Base-by-base conservation (phyloP, 2,797 vertebrate genomes). In the Arctocebus calabarensis region DNA sequence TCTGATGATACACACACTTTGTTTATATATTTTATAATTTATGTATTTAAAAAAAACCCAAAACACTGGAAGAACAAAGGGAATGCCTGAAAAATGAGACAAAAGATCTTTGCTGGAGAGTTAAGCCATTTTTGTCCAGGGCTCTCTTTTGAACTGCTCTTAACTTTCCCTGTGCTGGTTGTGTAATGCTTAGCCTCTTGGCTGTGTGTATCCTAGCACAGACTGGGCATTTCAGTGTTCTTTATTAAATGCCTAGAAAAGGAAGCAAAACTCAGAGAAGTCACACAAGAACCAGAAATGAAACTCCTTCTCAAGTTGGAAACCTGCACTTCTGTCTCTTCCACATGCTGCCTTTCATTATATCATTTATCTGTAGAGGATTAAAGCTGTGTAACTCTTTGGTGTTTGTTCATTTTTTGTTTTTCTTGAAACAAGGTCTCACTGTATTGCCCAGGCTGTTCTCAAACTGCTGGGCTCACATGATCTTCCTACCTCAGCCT, bases 231-330 rank as follows among this genome's bases (percentile, higher is more conserved):
- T 78, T 32, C 52, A 40, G 22, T 71, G n/a, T 32, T 73, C 48
- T 70, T 90, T 90, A 90, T 45, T 94, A 90, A 90, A 71, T 84
- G 29, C 77, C 48, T 85, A 57, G 17, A 84, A 90, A 81, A 85
- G 84, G 94, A 88, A 68, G 20, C 29, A 91, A 62, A 61, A 37
- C 27, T 77, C 52, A 23, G 27, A 84, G 73, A 78, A 32, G 14
- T 91, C 52, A 61, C 61, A 55, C 7, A 59, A 91, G 66, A 43
- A 7, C 62, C 32, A 88, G 73, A 90, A 92, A 84, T 48, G 34
- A 68, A 92, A 83, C 34, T 89, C 20, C 78, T 95, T 94, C 73
- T 70, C 62, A 82, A 66, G 40, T 89, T 91, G 74, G 84, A 59
- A 94, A 95, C 37, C 40, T 34, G 10, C 3, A 29, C 20, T 90